A percentile compares a stretch with the other conserved stretches of the same genome.
These are phyloP conservation scores for Eilema depressum DNA, from an alignment of 2,888 invertebrate genomes.

Conservation along the genomic window DNA sequence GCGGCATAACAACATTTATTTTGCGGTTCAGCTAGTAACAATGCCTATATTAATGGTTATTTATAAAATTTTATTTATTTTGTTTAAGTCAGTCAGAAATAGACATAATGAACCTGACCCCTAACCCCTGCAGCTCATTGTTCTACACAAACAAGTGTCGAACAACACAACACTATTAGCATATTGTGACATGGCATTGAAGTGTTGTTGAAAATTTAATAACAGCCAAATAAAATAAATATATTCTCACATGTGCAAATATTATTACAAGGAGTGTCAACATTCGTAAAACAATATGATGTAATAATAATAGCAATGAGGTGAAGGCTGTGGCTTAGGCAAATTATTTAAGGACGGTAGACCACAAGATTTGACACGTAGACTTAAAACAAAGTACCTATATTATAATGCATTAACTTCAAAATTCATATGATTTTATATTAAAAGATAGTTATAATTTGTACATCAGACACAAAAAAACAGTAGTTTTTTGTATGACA, in stretches of 20 bases:
- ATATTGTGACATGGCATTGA: conserved; percentile 19
- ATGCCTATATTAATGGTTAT: too few relatives aligned
- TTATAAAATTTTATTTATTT: neutral
- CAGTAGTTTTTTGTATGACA: too few relatives aligned
- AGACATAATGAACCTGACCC: neutral
- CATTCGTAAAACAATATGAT: neutral
- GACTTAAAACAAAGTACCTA: neutral
- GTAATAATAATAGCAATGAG: neutral
- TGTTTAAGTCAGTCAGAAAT: neutral
- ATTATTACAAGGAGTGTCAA: neutral
- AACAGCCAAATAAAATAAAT: neutral
- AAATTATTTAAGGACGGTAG: neutral
- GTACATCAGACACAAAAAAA: too few relatives aligned
- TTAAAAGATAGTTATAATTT: too few relatives aligned
- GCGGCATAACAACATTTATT: too few relatives aligned
- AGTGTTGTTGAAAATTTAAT: conserved; percentile 7
- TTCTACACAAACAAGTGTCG: conserved; percentile 30
- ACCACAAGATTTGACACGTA: neutral
- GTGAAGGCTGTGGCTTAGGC: neutral
- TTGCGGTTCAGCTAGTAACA: too few relatives aligned
- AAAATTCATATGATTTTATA: neutral
- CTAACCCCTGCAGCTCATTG: conserved; percentile 16
- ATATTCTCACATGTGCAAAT: neutral
- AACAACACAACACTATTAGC: conserved; percentile 25
- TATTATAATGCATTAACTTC: neutral